Conservation (phyloP, 2,888 invertebrate genomes). For the Sycophila texana region DNA sequence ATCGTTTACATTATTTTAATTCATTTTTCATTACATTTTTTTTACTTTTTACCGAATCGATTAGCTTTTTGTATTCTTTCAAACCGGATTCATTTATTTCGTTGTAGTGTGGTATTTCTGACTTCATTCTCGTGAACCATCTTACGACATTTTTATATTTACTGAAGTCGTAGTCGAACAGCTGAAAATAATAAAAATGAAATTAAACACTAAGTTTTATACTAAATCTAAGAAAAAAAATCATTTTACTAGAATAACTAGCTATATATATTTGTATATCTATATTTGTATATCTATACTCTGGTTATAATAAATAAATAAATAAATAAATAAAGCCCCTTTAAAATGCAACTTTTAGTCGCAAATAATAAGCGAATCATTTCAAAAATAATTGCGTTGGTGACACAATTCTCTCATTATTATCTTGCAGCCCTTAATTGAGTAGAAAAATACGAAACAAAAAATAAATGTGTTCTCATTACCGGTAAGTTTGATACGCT, state of each 20-base stretch:
- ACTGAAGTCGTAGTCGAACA: conserved; percentile 18
- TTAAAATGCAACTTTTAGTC: too few species aligned
- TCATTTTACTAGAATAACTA: background rate
- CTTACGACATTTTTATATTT: conserved; percentile 76
- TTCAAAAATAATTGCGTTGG: too few species aligned
- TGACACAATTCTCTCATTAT: too few species aligned
- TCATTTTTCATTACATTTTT: too few species aligned
- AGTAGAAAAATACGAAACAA: too few species aligned
- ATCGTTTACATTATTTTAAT: background rate
- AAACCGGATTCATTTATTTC: conserved; percentile 70
- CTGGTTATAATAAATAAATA: too few species aligned
- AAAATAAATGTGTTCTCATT: background rate
- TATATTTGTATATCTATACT: too few species aligned
- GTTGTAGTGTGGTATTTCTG: conserved; percentile 79
- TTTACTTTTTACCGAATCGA: conserved; percentile 48
- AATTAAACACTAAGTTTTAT: background rate
- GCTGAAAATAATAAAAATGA: conserved; percentile 19
- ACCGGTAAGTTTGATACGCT: conserved; percentile 84
- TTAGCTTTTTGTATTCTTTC: conserved; percentile 63
- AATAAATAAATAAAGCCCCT: too few species aligned
- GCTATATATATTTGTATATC: too few species aligned
- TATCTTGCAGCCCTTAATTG: too few species aligned
- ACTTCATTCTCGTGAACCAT: conserved; percentile 80
- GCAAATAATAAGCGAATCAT: too few species aligned
- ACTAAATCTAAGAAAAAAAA: background rate